Evolutionary conservation across 1,140 invertebrate species (phyloP), one percentile per base, ranked within the genome.

Genomic region (Scylla paramamosain): DNA sequence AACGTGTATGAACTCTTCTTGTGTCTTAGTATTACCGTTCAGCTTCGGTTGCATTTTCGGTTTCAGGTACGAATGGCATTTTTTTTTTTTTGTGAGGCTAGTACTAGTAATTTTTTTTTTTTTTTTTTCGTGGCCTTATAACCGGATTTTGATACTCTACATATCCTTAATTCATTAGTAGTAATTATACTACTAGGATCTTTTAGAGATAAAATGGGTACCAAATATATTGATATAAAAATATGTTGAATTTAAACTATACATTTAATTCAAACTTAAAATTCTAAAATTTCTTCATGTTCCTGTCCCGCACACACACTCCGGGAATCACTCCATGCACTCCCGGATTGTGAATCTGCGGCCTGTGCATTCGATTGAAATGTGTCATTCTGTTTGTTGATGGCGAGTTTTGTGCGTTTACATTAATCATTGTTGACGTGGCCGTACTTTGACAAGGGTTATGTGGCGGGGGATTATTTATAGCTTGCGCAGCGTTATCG

Each of bases 381-480:
- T n/a, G 67, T 77, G 67, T 25, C 67, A n/a, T 77, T 14, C 12
- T 59, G 20, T 77, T 77, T 77, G 67, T 7, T n/a, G 12, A 77
- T 77, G 67, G 67, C 67, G n/a, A 77, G 67, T n/a, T n/a, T 77
- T 77, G 67, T 77, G 20, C 20, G 67, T 8, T 25, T 77, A n/a
- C 67, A 77, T n/a, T 20, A 77, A 77, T 25, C 67, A 77, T 7
- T n/a, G 67, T 77, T 77, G 67, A 25, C 67, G 67, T 77, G 4
- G n/a, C 20, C 67, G 67, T 77, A n/a, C 67, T 77, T 77, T 77
- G 67, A 77, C 67, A 77, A 59, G n/a, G 16, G 67, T 77, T 77
- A 77, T n/a, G 25, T n/a, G 67, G 67, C 67, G 20, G 67, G 67
- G 67, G 67, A 77, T 77, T 77, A 77, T 77, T 77, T 77, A 77